phyloP scores from a whole-genome alignment of 1,140 invertebrate genomes.

The Drosophila neocordata region DNA sequence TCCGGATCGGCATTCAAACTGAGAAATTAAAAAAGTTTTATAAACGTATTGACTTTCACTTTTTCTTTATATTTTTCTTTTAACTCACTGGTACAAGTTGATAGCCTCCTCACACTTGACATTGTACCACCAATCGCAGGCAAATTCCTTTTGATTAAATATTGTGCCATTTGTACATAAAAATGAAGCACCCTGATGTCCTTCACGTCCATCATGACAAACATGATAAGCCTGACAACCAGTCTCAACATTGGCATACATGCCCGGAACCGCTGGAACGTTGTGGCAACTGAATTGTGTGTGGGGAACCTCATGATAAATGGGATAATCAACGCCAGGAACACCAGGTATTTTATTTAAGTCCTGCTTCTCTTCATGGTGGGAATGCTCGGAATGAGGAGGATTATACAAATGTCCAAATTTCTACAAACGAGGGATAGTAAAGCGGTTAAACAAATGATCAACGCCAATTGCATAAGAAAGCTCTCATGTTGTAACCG shows the following conservation, averaged over 20 bases:
- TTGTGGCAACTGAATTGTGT: constrained; percentile 91
- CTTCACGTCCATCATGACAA: constrained; percentile 92
- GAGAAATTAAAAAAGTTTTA: constrained; percentile 68
- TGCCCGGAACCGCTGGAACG: constrained; percentile 90
- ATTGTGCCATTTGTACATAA: constrained; percentile 94
- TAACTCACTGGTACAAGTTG: constrained; percentile 70
- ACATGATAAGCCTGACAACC: constrained; percentile 94
- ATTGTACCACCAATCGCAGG: constrained; percentile 97
- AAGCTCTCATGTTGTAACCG: constrained; percentile 49
- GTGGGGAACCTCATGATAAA: constrained; percentile 89
- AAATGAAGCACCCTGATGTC: constrained; percentile 90
- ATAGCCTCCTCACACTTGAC: constrained; percentile 90
- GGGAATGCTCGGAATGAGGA: constrained; percentile 58
- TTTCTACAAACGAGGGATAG: constrained; percentile 44
- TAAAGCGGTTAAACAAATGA: constrained; percentile 33
- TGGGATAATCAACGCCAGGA: constrained; percentile 89
- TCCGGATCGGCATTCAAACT: constrained; percentile 90
- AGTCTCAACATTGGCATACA: constrained; percentile 94
- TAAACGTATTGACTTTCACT: constrained; percentile 14
- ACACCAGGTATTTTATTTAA: constrained; percentile 90
- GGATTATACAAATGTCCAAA: constrained; percentile 74
- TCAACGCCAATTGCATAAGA: constrained; percentile 49
- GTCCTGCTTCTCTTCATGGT: constrained; percentile 87
- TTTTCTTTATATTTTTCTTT: neutral
- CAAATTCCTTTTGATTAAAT: constrained; percentile 93